Conservation (phyloP, 2,113 vertebrate species). For the Silurus asotus region DNA sequence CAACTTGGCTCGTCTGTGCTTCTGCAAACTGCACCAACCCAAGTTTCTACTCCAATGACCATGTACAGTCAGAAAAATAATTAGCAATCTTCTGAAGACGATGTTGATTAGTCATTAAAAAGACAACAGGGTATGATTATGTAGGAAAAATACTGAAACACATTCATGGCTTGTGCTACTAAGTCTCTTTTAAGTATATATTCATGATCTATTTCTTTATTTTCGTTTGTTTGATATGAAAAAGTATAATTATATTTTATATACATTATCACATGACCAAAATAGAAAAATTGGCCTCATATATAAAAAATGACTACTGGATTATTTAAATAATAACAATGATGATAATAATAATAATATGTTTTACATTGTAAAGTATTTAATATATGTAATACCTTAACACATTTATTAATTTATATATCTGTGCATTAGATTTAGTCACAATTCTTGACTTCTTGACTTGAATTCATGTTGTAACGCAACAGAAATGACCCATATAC, state of each 20-base stretch:
- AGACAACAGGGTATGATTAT: background rate
- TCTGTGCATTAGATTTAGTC: background rate
- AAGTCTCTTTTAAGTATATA: background rate
- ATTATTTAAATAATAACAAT: background rate
- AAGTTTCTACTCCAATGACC: slow-evolving; percentile 44
- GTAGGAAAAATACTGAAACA: background rate
- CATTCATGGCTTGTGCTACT: background rate
- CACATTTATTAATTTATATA: background rate
- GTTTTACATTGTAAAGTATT: background rate
- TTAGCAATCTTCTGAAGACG: slow-evolving; percentile 39
- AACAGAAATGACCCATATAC: background rate
- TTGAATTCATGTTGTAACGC: background rate
- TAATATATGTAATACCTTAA: background rate
- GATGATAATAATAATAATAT: background rate
- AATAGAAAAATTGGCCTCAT: background rate
- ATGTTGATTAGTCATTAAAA: slow-evolving; percentile 36
- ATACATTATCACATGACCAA: background rate
- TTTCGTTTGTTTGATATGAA: background rate
- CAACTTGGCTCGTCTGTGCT: slow-evolving; percentile 48
- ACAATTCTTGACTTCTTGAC: background rate
- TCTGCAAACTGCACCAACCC: slow-evolving; percentile 30
- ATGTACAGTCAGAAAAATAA: slow-evolving; percentile 15
- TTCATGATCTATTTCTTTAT: background rate
- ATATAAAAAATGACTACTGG: background rate
- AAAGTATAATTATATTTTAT: background rate